phyloP scores from a whole-genome alignment of 2,113 vertebrate genomes.

The chimpanzee (Pan troglodytes) region DNA sequence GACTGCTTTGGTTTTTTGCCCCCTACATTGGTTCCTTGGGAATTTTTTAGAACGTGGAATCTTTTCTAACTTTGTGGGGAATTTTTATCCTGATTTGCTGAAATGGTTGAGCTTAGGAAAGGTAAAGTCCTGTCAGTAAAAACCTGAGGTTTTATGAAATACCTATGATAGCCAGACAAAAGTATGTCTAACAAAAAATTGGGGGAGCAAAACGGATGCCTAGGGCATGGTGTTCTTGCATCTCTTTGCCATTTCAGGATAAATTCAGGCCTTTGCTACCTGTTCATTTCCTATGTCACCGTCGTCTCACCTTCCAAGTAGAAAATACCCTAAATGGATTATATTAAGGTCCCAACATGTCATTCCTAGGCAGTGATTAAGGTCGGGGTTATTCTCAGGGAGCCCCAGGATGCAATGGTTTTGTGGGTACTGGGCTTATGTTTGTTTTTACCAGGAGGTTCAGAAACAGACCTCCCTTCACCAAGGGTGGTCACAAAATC shows the following conservation, averaged over 20 bases:
- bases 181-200: not conserved
- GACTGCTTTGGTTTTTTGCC: not conserved
- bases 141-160: not conserved
- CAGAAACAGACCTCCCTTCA: not conserved
- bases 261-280: not conserved
- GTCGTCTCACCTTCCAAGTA: not conserved
- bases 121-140: not conserved
- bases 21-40: not conserved
- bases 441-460: not conserved
- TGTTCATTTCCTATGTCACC: not conserved
- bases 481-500: not conserved
- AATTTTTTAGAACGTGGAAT: conserved; percentile 37
- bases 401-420: not conserved
- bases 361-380: not conserved
- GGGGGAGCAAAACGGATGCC: not conserved
- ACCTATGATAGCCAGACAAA: not conserved
- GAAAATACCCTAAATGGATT: not conserved
- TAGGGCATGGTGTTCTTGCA: not conserved
- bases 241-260: not conserved
- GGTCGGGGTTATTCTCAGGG: not conserved
- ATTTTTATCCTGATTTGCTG: not conserved
- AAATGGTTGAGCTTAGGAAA: not conserved
- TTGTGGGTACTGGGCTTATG: not conserved
- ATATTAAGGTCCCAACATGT: not conserved
- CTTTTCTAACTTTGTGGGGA: not conserved